These are phyloP conservation scores for Lipotes vexillifer DNA, from an alignment of 2,113 vertebrate species.

Conservation along the genomic window DNA sequence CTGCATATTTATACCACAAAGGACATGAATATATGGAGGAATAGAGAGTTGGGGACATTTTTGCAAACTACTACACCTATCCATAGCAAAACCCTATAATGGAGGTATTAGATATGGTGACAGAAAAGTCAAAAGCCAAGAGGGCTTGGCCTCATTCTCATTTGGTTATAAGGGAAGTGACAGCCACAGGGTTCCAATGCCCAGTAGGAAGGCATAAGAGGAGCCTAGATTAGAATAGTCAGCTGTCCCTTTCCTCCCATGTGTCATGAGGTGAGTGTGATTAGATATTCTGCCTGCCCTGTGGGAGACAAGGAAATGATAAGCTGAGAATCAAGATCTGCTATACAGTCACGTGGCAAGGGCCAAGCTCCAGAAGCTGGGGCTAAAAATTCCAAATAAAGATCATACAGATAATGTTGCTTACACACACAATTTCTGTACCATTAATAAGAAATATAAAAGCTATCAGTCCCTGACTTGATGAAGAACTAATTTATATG, in stretches of 20 bases:
- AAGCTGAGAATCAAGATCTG: neutral
- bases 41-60: neutral
- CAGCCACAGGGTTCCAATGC: neutral
- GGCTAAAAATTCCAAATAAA: neutral
- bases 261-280: neutral
- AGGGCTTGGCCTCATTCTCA: neutral
- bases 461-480: fast-evolving
- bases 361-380: neutral
- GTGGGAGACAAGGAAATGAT: neutral
- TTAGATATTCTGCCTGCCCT: neutral
- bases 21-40: neutral
- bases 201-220: neutral
- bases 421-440: neutral
- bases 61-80: neutral
- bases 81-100: neutral
- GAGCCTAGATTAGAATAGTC: neutral
- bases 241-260: too few relatives aligned
- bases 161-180: neutral
- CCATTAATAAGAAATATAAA: neutral
- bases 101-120: neutral
- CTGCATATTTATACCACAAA: neutral
- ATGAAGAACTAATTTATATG: neutral
- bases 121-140: neutral
- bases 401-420: neutral
- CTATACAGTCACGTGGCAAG: neutral